Evolutionary conservation across 2,797 vertebrate species (phyloP).

Genomic region (Sebastes matsubarae): DNA sequence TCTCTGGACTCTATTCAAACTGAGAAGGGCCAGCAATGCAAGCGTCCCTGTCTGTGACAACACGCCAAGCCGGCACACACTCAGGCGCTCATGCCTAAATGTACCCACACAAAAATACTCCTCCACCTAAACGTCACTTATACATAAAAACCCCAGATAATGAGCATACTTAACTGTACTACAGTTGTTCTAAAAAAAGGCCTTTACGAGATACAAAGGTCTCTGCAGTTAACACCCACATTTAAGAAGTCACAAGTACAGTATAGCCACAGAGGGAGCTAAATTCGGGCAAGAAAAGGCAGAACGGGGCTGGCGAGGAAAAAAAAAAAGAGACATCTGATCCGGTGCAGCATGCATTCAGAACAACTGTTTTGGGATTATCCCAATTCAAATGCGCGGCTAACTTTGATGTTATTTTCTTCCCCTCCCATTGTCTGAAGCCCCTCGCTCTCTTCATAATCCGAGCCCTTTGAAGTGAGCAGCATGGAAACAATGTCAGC

Average conservation of each 20-base stretch:
- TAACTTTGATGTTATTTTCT: conserved; percentile 85
- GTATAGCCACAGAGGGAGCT: conserved; percentile 65
- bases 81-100: neutral
- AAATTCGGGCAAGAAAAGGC: conserved; percentile 65
- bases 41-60: neutral
- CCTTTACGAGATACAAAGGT: conserved; percentile 68
- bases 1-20: neutral
- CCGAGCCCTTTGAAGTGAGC: conserved; percentile 81
- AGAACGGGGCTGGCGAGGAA: conserved; percentile 56
- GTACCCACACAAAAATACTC: conserved; percentile 22
- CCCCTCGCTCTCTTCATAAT: conserved; percentile 80
- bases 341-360: conserved; percentile 67
- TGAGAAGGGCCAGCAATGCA: neutral
- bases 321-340: conserved; percentile 73
- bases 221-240: conserved; percentile 64
- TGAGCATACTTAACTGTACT: conserved; percentile 61
- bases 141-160: conserved; percentile 46
- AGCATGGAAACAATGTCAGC: conserved; percentile 82
- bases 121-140: conserved; percentile 44
- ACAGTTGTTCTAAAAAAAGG: conserved; percentile 62
- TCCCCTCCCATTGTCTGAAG: conserved; percentile 79
- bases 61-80: conserved; percentile 1
- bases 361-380: conserved; percentile 84
- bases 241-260: conserved; percentile 70
- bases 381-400: conserved; percentile 76